Percentiles rank a stretch among this genome's conserved stretches.
Evolutionary conservation across 2,888 invertebrate species (phyloP).

Genomic region (Eugnorisma glareosa): DNA sequence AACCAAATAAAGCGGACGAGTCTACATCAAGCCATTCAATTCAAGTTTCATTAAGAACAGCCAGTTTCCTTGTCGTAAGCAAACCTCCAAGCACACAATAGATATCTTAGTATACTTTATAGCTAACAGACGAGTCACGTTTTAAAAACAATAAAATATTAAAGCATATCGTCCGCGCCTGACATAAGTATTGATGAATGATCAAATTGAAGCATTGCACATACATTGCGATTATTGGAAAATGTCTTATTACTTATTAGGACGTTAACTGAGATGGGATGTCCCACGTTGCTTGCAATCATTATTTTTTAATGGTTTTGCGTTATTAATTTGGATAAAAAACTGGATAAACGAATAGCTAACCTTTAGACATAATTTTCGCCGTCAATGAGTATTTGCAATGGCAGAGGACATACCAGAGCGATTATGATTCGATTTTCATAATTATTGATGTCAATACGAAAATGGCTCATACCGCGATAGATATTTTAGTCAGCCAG

Average conservation of each 20-base stretch:
- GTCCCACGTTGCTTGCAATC: neutral
- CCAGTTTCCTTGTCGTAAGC: neutral
- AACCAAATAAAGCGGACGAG: neutral
- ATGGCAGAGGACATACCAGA: neutral
- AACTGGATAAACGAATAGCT: constrained; percentile 8
- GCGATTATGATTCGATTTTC: constrained; percentile 1
- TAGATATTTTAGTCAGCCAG: neutral
- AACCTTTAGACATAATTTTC: neutral
- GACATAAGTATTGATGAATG: constrained; percentile 20
- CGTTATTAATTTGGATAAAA: neutral
- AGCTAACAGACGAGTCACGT: constrained; percentile 33
- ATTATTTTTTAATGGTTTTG: neutral
- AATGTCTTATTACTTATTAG: constrained; percentile 3
- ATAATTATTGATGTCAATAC: neutral
- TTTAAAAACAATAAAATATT: constrained; percentile 45
- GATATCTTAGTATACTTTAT: constrained; percentile 19
- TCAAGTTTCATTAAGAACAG: neutral
- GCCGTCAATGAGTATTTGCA: neutral
- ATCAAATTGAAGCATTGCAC: constrained; percentile 24
- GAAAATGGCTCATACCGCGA: neutral
- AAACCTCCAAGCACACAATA: constrained; percentile 10
- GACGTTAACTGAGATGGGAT: neutral
- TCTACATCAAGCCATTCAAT: neutral
- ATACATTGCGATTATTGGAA: constrained; percentile 26
- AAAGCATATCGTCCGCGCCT: constrained; percentile 22